Conservation (phyloP, 23 tunicate genomes). For the Corella eumyota region DNA sequence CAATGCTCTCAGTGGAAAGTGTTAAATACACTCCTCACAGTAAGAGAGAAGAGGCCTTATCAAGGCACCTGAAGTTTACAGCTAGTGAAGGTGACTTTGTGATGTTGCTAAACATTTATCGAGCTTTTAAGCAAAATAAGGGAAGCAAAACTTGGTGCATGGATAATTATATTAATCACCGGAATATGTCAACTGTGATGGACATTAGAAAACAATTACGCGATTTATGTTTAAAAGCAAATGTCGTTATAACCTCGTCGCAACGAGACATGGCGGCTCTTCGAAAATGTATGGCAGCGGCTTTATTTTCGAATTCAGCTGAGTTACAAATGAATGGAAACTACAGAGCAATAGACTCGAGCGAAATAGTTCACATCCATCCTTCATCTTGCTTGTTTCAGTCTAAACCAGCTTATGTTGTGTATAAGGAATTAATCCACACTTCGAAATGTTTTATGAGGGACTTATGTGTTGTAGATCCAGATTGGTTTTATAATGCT, state of each 20-base stretch:
- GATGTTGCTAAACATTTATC: slow-evolving; percentile 63
- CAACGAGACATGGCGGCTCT: slow-evolving; percentile 35
- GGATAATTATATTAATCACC: slow-evolving; percentile 60
- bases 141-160: slow-evolving; percentile 64
- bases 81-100: slow-evolving; percentile 84
- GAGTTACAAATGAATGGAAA: slow-evolving; percentile 73
- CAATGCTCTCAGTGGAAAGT: slow-evolving; percentile 80
- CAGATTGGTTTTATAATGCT: slow-evolving; percentile 76
- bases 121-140: slow-evolving; percentile 61
- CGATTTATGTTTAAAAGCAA: slow-evolving; percentile 56
- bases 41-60: slow-evolving; percentile 52
- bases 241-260: slow-evolving; percentile 32
- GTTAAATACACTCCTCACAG: slow-evolving; percentile 51
- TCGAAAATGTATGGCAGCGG: slow-evolving; percentile 45
- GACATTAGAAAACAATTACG: slow-evolving; percentile 70
- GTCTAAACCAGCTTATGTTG: slow-evolving; percentile 80
- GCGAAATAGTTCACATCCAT: slow-evolving; percentile 72
- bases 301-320: slow-evolving; percentile 71
- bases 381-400: slow-evolving; percentile 87
- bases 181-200: slow-evolving; percentile 45
- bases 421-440: slow-evolving; percentile 58
- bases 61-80: slow-evolving; percentile 39
- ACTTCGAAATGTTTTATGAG: slow-evolving; percentile 87
- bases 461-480: slow-evolving; percentile 86
- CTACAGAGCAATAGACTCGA: slow-evolving; percentile 44